Base-by-base conservation (phyloP, 2,113 vertebrate species). In the Daphoenositta chrysoptera region DNA sequence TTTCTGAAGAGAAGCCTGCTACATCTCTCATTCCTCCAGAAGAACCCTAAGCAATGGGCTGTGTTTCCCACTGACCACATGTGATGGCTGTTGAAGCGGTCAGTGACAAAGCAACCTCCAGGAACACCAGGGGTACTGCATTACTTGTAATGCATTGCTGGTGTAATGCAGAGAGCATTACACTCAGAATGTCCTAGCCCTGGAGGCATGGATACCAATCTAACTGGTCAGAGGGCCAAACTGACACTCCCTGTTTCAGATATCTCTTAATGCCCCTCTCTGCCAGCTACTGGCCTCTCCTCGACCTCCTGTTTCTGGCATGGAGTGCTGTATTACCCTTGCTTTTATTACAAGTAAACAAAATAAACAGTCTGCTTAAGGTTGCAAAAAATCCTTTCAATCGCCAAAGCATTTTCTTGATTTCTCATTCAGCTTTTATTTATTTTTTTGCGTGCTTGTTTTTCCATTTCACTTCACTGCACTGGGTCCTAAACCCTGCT, bases 181-280 rank as follows among this genome's bases (percentile, higher is more conserved):
- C 18, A n/a, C 10, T 10, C 26, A 18, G 48, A 40, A 53, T 37
- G n/a, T 16, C 31, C 35, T 3, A 37, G 24, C 28, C 57, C 44
- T 13, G 48, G 31, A 54, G 35, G 4, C 7, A 0, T 27, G n/a
- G 20, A 50, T 8, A 61, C 10, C 79, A 44, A 14, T 9, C 70
- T 6, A 20, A 19, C 5, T 9, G 17, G 13, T 44, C 53, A 80
- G 44, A 76, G 48, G 48, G 19, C 13, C 44, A 63, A 56, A 45
- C 4, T 3, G 27, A 42, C 6, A 10, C 6, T 21, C 10, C 0
- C 0, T 13, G 18, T 40, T 70, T 71, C 57, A 44, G 7, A 6
- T 15, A 4, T 7, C 45, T 42, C 15, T 48, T 54, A 54, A 58
- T 17, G 47, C 1, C 35, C 20, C 13, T 47, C 28, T 56, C 40